phyloP scores from a whole-genome alignment of 2,888 invertebrate species.

The Halictus ligatus region DNA sequence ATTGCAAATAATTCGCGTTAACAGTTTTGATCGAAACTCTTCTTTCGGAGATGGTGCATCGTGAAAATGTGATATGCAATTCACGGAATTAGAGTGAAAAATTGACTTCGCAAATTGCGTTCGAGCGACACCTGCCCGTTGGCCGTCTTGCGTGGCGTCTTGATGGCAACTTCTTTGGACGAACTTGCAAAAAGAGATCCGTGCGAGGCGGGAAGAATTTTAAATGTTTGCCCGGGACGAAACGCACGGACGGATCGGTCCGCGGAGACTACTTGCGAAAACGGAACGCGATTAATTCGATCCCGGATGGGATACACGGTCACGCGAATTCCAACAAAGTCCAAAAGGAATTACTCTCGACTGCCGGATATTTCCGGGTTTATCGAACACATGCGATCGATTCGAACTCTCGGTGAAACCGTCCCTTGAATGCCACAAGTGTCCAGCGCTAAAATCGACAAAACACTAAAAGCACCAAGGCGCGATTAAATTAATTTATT shows the following conservation, averaged over 20 bases:
- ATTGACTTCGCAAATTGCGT: constrained; percentile 40
- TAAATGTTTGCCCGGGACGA: not conserved
- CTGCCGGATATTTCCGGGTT: not conserved
- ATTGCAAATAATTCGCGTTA: not conserved
- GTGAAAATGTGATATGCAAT: constrained; percentile 13
- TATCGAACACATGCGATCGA: not conserved
- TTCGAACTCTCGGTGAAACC: not conserved
- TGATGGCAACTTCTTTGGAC: constrained; percentile 19
- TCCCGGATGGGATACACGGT: not conserved
- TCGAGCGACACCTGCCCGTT: not conserved
- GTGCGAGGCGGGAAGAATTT: constrained; percentile 1
- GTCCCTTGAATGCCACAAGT: not conserved
- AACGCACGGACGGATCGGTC: not conserved
- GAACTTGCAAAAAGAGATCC: not conserved
- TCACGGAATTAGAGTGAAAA: constrained; percentile 9
- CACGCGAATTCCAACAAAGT: not conserved
- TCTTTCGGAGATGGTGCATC: not conserved
- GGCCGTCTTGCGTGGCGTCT: not conserved
- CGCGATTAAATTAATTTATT: no score
- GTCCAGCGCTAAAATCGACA: not conserved
- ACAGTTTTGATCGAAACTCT: not conserved
- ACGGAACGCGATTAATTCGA: constrained; percentile 17
- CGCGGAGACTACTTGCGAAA: constrained; percentile 19
- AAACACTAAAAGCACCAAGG: no score
- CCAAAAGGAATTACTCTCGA: not conserved